These are phyloP conservation scores for Blennius ocellaris DNA, from an alignment of 2,113 vertebrate species.

Conservation along the genomic window DNA sequence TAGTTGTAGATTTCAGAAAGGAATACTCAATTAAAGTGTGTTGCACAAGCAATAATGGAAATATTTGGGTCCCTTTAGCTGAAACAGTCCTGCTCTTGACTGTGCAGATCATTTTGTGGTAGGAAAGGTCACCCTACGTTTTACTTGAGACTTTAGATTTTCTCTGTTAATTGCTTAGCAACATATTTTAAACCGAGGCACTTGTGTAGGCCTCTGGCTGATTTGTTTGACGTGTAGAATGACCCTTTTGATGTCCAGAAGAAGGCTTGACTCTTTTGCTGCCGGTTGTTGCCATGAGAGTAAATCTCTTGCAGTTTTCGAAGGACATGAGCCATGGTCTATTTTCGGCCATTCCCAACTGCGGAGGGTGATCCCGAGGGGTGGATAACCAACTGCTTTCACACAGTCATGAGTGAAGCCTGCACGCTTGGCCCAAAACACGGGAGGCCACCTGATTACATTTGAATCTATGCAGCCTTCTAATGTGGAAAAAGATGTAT, in stretches of 20 bases:
- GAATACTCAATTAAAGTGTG: neutral
- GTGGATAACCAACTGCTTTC: constrained; percentile 72
- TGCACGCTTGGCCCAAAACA: constrained; percentile 43
- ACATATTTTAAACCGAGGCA: constrained; percentile 21
- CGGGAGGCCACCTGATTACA: constrained; percentile 37
- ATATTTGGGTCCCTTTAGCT: neutral
- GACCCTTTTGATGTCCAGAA: constrained; percentile 42
- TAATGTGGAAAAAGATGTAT: neutral
- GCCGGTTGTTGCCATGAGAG: constrained; percentile 56
- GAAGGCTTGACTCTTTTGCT: constrained; percentile 36
- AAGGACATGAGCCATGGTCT: constrained; percentile 65
- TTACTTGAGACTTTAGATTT: constrained; percentile 3
- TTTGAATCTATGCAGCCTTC: constrained; percentile 38
- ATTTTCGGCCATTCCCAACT: constrained; percentile 71
- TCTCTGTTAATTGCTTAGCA: constrained; percentile 9
- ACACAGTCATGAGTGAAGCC: constrained; percentile 54
- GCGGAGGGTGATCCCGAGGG: constrained; percentile 61
- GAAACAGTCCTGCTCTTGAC: neutral
- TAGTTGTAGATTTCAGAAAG: neutral
- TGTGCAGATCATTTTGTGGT: neutral
- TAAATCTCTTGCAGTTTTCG: constrained; percentile 70
- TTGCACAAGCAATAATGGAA: neutral
- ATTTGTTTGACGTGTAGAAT: constrained; percentile 30
- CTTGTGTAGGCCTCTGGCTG: constrained; percentile 26
- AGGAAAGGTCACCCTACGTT: neutral